These are phyloP conservation scores for Pygoscelis antarcticus DNA, from an alignment of 2,113 vertebrate genomes.

Conservation along the genomic window DNA sequence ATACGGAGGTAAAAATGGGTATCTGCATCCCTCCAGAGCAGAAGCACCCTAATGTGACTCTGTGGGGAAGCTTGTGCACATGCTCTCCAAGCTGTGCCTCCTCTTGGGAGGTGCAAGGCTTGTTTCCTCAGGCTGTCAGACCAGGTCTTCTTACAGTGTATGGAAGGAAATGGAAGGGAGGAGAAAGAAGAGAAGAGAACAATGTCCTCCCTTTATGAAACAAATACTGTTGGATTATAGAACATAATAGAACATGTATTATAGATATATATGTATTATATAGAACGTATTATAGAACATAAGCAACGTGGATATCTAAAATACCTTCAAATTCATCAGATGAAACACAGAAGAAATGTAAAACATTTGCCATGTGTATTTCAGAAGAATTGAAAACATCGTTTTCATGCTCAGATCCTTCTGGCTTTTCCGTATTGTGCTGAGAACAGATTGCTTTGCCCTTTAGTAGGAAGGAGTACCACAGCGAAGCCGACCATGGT, in stretches of 20 bases:
- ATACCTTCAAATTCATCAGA: not conserved
- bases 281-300: not conserved
- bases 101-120: not conserved
- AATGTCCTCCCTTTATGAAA: not conserved
- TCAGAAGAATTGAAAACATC: not conserved
- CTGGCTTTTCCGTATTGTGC: not conserved
- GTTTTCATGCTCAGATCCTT: not conserved
- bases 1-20: not conserved
- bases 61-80: not conserved
- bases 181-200: not conserved
- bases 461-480: not conserved
- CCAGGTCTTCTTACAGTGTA: not conserved
- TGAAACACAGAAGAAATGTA: not conserved
- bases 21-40: not conserved
- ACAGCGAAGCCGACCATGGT: not conserved
- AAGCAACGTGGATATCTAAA: not conserved
- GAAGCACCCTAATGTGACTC: not conserved
- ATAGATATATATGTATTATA: too few relatives aligned
- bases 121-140: not conserved
- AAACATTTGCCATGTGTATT: not conserved
- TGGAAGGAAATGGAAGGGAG: not conserved
- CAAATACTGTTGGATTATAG: not conserved
- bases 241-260: too few relatives aligned
- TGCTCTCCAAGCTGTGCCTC: not conserved
- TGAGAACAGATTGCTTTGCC: not conserved